phyloP scores from a whole-genome alignment of 1,140 invertebrate species.

The Cyclargus thomasi region DNA sequence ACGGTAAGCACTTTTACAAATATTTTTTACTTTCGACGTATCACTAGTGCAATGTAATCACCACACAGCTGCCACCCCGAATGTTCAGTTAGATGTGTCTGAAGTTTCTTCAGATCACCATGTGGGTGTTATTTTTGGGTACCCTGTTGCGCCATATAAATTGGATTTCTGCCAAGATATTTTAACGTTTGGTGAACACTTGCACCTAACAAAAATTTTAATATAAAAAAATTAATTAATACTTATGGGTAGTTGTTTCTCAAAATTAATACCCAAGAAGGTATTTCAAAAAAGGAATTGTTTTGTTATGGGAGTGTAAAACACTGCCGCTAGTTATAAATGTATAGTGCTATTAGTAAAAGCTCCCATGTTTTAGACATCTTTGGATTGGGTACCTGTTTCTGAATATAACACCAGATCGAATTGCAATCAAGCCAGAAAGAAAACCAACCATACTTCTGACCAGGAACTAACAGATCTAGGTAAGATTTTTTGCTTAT shows the following conservation, averaged over 20 bases:
- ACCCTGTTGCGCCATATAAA: slow-evolving; percentile 41
- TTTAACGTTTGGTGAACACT: slow-evolving; percentile 29
- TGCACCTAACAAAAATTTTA: slow-evolving; percentile 5
- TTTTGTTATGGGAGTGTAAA: slow-evolving; percentile 4
- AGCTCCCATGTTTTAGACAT: slow-evolving; percentile 58
- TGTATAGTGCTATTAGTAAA: slow-evolving; percentile 29
- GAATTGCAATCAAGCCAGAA: slow-evolving; percentile 66
- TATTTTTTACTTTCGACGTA: background rate
- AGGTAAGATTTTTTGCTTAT: slow-evolving; percentile 37
- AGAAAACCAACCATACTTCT: slow-evolving; percentile 67
- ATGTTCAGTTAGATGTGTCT: slow-evolving; percentile 31
- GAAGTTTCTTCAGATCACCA: slow-evolving; percentile 50
- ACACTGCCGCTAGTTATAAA: slow-evolving; percentile 12
- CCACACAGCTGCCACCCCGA: slow-evolving; percentile 14
- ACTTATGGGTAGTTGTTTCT: slow-evolving; percentile 68
- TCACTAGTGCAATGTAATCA: background rate
- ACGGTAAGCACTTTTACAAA: slow-evolving; percentile 43
- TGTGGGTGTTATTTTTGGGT: slow-evolving; percentile 59
- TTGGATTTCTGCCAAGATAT: slow-evolving; percentile 56
- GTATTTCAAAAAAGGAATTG: slow-evolving; percentile 37
- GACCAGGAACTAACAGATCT: slow-evolving; percentile 66
- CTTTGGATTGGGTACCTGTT: slow-evolving; percentile 72
- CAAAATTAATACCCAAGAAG: slow-evolving; percentile 61
- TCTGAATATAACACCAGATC: slow-evolving; percentile 69
- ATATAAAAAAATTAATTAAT: background rate